Conservation (phyloP, 1,140 invertebrate genomes). For the Achroia grisella region DNA sequence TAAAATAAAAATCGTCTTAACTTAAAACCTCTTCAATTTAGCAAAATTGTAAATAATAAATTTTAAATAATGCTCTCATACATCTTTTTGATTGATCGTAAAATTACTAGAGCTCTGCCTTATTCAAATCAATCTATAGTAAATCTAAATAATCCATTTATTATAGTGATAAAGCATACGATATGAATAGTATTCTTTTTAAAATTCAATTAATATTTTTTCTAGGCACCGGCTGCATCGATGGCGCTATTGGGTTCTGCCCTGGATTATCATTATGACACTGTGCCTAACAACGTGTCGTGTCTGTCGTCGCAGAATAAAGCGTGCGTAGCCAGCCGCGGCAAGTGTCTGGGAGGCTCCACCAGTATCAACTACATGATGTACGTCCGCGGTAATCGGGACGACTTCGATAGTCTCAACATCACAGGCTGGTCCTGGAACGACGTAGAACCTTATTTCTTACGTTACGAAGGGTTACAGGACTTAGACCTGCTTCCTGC, state of each 20-base stretch:
- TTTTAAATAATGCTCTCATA: too few species aligned
- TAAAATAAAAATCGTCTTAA: too few species aligned
- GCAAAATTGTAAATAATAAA: too few species aligned
- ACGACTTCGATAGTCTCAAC: conserved; percentile 74
- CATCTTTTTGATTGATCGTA: too few species aligned
- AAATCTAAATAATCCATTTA: too few species aligned
- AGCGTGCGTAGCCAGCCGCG: conserved; percentile 46
- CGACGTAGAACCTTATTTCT: conserved; percentile 37
- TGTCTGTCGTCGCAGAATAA: conserved; percentile 23
- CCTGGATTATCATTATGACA: conserved; percentile 40
- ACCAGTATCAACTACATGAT: conserved; percentile 87
- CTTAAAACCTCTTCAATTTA: too few species aligned
- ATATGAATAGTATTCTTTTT: too few species aligned
- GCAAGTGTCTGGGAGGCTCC: conserved; percentile 80
- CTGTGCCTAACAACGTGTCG: conserved; percentile 33
- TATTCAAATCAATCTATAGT: too few species aligned
- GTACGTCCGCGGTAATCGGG: conserved; percentile 82
- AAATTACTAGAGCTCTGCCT: too few species aligned
- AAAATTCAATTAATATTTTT: not conserved
- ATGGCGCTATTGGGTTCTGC: conserved; percentile 17
- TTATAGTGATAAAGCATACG: too few species aligned
- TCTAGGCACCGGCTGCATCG: conserved; percentile 29
- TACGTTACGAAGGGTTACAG: conserved; percentile 35
- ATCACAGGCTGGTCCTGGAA: conserved; percentile 39
- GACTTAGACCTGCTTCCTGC: conserved; percentile 18